Base-by-base conservation (phyloP, 1,140 invertebrate species). In the Trichoplusia ni region DNA sequence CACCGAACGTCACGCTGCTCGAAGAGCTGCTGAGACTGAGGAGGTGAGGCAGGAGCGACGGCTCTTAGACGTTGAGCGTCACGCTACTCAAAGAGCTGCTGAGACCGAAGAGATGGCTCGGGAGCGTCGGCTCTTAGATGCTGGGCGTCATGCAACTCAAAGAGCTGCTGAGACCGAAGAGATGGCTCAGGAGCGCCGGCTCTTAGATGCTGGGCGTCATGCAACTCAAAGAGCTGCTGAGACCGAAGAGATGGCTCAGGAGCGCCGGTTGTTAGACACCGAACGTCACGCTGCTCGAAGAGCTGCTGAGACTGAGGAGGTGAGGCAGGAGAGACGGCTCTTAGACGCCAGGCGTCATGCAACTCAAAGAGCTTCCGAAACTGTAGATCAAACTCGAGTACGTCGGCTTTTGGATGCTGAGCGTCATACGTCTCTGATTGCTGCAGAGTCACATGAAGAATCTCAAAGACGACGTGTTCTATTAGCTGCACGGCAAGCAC, bases 401-500 rank as follows among this genome's bases (percentile, higher is more conserved):
- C 67, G 65, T 3, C 63, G 19, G 35, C 4, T 37, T 46, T 61
- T 60, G 47, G 58, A 74, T 71, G 60, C 56, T 3, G 14, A 38
- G n/a, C 69, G 66, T 49, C 69, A 69, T 21, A 62, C 69, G 21
- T 31, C 27, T 13, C 33, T 29, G 8, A 66, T 46, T 19, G 61
- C 60, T n/a, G 64, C 54, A 49, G 67, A 73, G 64, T 44, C 71
- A 8, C 46, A 67, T 8, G 38, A n/a, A 21, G 6, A 42, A 18
- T 31, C 59, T 37, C 66, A 53, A 46, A 37, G 37, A 38, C 44
- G 69, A 25, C 61, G 60, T 25, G 0, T 59, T 18, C 11, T 73
- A 16, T 42, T 67, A 49, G 46, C 71, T 42, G 62, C 68, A 23
- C 67, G 67, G n/a, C 73, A 70, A 2, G 66, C 67, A 37, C 29